Base-by-base conservation (phyloP, 2,113 vertebrate genomes). In the Phalacrocorax carbo region DNA sequence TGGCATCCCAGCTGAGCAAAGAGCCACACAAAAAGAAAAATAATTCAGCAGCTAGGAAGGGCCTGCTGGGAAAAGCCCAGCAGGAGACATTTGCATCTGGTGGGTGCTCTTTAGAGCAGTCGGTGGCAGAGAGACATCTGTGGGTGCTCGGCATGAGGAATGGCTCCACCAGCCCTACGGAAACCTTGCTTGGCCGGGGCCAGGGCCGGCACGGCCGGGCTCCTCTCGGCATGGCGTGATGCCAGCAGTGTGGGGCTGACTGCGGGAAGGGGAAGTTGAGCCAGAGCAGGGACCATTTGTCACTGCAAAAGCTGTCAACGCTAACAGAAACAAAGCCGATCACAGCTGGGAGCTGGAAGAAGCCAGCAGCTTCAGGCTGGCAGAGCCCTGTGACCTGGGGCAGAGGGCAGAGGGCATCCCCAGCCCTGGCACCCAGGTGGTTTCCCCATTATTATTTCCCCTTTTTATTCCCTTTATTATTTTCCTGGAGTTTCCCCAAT, bases 351-450 rank as follows among this genome's bases (percentile, higher is more conserved):
- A 60, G 60, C 49, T 0, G 11, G 15, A 54, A 57, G 57, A 25
- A 42, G 22, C 32, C 55, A 26, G 27, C 25, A 23, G 34, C 46
- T 64, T 14, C 5, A 7, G 62, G 64, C 76, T 65, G n/a, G 27
- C 19, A 30, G 40, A 85, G 46, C n/a, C 20, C 42, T 10, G 73
- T 2, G 32, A 36, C 36, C 51, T 5, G 18, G 13, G 17, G 70
- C 64, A 71, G 64, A 30, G 13, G 17, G 70, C 64, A 71, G 64
- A 30, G 7, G 10, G 38, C 88, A 13, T 1, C 23, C 15, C 51
- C 52, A 52, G 34, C 36, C 46, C 65, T 0, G 1, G 19, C 20
- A 17, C 34, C 21, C 48, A 9, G 36, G 12, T 1, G 2, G 1
- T 34, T 79, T 69, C 34, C 13, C 55, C 0, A 0, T n/a, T 38